Percentiles rank a stretch among this genome's conserved stretches.
These are phyloP conservation scores for Macrophya alboannulata DNA, from an alignment of 2,888 invertebrate genomes.

Conservation along the genomic window DNA sequence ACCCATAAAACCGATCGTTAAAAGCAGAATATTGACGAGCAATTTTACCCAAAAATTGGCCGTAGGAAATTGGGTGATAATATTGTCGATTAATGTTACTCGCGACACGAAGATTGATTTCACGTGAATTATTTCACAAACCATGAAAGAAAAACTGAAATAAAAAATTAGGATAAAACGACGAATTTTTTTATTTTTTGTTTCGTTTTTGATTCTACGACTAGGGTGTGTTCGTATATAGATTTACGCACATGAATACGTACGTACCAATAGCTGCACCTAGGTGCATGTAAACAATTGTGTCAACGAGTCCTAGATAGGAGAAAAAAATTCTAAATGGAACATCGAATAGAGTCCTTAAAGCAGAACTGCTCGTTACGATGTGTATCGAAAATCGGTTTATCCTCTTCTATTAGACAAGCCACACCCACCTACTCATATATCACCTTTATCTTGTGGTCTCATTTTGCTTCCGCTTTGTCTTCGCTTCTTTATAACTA, in stretches of 20 bases:
- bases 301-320: neutral
- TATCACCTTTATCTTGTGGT: slow-evolving; percentile 48
- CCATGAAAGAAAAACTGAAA: neutral
- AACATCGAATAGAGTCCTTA: slow-evolving; percentile 32
- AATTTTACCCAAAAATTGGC: neutral
- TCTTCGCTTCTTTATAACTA: slow-evolving; percentile 38
- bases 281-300: neutral
- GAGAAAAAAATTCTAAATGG: slow-evolving; percentile 2
- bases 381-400: slow-evolving; percentile 31
- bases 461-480: slow-evolving; percentile 46
- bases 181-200: neutral
- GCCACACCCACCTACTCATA: slow-evolving; percentile 30
- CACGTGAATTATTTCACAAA: neutral
- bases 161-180: neutral
- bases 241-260: too few species aligned
- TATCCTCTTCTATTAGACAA: slow-evolving; percentile 32
- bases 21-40: slow-evolving; percentile 5
- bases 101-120: slow-evolving; percentile 1
- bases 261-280: neutral
- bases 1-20: slow-evolving; percentile 2
- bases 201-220: neutral
- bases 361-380: neutral
- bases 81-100: neutral
- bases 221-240: neutral
- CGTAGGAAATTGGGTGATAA: neutral